Conservation (phyloP, 2,113 vertebrate genomes). For the Anthoscopus minutus region DNA sequence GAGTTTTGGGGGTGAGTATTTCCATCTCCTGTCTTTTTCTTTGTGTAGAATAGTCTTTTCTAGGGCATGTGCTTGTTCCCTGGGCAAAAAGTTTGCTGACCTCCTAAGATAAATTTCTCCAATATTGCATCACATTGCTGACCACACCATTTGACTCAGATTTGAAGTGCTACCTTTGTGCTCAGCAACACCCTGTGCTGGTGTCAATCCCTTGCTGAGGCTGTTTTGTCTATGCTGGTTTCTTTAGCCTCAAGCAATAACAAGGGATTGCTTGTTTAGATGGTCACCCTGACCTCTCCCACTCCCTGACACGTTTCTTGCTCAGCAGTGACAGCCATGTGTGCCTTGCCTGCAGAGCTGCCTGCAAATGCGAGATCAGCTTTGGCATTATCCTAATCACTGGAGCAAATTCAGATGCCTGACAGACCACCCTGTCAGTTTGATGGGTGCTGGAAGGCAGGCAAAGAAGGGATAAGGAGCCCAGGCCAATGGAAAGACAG, state of each 20-base stretch:
- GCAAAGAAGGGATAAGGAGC: not conserved
- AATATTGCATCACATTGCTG: not conserved
- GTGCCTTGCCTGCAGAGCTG: slow-evolving; percentile 64
- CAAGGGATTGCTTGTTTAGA: not conserved
- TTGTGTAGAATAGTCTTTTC: not conserved
- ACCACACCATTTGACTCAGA: not conserved
- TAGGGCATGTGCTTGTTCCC: rapidly evolving
- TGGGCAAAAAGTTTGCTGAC: not conserved
- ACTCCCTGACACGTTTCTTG: not conserved
- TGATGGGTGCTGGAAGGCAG: slow-evolving; percentile 82
- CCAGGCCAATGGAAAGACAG: not conserved
- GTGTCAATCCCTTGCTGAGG: rapidly evolving
- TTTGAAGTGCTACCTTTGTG: not conserved
- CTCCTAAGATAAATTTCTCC: not conserved
- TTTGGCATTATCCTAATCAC: slow-evolving; percentile 80
- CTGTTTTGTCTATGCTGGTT: not conserved
- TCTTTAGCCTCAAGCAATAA: not conserved
- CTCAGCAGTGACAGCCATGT: not conserved
- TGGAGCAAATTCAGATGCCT: slow-evolving; percentile 79
- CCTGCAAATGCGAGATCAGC: slow-evolving; percentile 64
- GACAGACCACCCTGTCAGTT: slow-evolving; percentile 78
- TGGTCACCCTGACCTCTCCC: not conserved
- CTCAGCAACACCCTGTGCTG: not conserved
- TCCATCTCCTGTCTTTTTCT: not conserved
- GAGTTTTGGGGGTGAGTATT: slow-evolving; percentile 14